Percentiles rank a stretch among this genome's conserved stretches.
These are phyloP conservation scores for Montipora capitata DNA, from an alignment of 92 coral and sea anemone species.

Conservation along the genomic window DNA sequence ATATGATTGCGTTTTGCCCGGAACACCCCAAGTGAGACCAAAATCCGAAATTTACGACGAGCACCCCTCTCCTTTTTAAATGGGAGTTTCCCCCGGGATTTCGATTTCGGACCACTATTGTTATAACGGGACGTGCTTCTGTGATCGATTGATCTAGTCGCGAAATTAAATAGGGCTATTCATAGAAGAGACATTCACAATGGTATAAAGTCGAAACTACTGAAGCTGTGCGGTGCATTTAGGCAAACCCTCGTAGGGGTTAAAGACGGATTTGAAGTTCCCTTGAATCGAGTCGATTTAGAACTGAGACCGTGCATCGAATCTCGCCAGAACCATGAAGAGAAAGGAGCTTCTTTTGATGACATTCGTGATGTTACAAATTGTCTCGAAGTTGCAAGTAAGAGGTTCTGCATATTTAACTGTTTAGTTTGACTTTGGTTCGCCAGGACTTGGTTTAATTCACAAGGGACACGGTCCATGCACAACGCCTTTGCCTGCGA, in stretches of 20 bases:
- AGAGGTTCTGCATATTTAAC: neutral
- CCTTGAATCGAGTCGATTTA: neutral
- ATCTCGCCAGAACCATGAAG: neutral
- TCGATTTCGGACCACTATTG: neutral
- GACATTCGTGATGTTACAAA: neutral
- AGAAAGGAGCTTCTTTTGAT: neutral
- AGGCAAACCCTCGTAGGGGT: neutral
- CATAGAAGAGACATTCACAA: neutral
- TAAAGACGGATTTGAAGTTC: neutral
- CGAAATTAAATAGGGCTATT: neutral
- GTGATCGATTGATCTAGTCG: neutral
- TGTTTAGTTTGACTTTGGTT: too few relatives aligned
- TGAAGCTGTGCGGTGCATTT: neutral
- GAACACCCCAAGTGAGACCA: too few relatives aligned
- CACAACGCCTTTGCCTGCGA: too few relatives aligned
- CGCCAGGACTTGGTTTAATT: too few relatives aligned
- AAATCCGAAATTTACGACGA: too few relatives aligned
- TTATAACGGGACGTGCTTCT: neutral
- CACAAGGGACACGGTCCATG: too few relatives aligned
- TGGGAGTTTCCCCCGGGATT: too few relatives aligned
- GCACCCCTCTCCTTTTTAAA: too few relatives aligned
- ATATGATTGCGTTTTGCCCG: too few relatives aligned
- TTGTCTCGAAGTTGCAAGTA: conserved; percentile 8
- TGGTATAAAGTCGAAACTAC: neutral
- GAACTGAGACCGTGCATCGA: neutral